A percentile compares a stretch with the other conserved stretches of the same genome.
phyloP scores from a whole-genome alignment of 2,797 vertebrate species.

The Cephalopachus bancanus region DNA sequence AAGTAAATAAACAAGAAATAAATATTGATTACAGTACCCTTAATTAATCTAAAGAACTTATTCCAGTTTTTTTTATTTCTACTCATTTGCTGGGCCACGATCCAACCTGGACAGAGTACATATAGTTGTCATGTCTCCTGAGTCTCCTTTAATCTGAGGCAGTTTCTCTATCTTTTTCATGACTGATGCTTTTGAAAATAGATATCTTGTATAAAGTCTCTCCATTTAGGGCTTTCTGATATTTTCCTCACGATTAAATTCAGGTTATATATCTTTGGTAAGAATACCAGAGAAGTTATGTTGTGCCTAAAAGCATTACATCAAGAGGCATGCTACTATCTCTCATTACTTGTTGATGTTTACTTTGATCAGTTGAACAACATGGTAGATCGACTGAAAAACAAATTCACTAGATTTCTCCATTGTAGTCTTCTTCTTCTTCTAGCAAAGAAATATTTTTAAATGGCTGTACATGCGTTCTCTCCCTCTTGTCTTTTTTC shows the following conservation, averaged over 20 bases:
- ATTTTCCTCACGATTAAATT: slow-evolving; percentile 3
- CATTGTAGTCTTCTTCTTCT: not conserved
- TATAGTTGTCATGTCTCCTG: not conserved
- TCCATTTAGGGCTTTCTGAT: not conserved
- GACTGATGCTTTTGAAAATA: slow-evolving; percentile 13
- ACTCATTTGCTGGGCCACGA: not conserved
- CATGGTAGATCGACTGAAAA: not conserved
- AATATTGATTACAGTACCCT: not conserved
- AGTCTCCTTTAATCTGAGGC: not conserved
- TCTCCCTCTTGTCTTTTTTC: not conserved
- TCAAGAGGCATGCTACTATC: not conserved
- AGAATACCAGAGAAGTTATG: not conserved
- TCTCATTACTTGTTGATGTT: not conserved
- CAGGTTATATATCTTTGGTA: not conserved
- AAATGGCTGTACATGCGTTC: not conserved
- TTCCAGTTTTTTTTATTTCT: not conserved
- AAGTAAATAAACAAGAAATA: not conserved
- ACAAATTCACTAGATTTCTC: not conserved
- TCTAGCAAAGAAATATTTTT: not conserved
- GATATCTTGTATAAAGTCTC: not conserved
- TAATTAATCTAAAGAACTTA: not conserved
- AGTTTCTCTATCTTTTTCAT: slow-evolving; percentile 19
- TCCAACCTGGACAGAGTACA: not conserved
- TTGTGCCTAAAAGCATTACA: not conserved
- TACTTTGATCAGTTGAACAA: not conserved